phyloP scores from a whole-genome alignment of 2,113 vertebrate species.

The Jaculus jaculus region DNA sequence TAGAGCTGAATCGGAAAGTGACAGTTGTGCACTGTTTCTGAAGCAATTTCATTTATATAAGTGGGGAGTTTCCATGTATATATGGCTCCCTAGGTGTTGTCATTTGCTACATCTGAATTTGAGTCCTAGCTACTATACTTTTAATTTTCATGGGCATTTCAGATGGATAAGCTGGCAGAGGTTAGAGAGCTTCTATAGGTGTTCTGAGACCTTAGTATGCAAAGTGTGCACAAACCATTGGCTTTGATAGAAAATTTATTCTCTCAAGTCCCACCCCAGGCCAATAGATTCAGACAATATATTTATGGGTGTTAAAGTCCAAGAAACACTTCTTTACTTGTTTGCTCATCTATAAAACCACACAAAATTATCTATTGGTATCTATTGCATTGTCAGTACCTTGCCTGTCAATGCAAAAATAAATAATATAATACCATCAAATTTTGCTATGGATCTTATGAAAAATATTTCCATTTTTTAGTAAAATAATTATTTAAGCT shows the following conservation, averaged over 20 bases:
- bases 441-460: not conserved
- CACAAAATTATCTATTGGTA: not conserved
- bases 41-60: not conserved
- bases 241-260: not conserved
- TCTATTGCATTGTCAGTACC: not conserved
- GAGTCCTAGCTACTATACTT: not conserved
- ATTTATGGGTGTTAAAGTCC: not conserved
- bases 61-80: not conserved
- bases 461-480: slow-evolving; percentile 7
- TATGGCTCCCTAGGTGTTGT: not conserved
- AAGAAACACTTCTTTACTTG: not conserved
- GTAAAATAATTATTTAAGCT: not conserved
- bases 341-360: not conserved
- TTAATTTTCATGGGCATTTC: not conserved
- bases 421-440: not conserved
- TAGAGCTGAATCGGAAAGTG: not conserved
- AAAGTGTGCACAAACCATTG: not conserved
- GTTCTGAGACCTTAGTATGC: not conserved
- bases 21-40: not conserved
- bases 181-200: not conserved
- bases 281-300: not conserved
- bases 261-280: not conserved
- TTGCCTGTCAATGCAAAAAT: slow-evolving; percentile 23
- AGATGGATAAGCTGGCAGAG: not conserved
- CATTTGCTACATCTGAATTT: not conserved